Percentiles rank a stretch among this genome's conserved stretches.
These are phyloP conservation scores for Ectropis crepuscularia DNA, from an alignment of 2,888 invertebrate species.

Conservation along the genomic window DNA sequence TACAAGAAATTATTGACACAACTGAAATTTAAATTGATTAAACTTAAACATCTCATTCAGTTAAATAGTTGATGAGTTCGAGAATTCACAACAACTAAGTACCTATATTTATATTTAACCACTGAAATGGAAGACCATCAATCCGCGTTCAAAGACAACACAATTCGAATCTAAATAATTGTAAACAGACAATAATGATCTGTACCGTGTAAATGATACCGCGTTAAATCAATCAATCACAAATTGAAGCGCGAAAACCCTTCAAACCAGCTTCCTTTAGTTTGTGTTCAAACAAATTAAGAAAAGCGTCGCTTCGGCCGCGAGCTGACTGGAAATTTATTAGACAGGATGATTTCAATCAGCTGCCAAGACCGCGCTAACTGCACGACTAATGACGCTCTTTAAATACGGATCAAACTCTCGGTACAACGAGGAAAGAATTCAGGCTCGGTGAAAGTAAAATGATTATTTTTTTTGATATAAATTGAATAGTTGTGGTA, in stretches of 20 bases:
- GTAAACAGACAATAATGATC: neutral
- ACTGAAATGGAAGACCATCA: too few species aligned
- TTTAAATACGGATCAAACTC: slow-evolving; percentile 17
- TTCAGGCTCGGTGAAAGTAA: slow-evolving; percentile 2
- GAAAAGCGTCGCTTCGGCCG: slow-evolving; percentile 3
- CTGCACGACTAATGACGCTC: slow-evolving; percentile 17
- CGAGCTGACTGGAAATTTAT: slow-evolving; percentile 21
- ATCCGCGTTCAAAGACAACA: neutral
- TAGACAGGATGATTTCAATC: slow-evolving; percentile 28
- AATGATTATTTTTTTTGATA: too few species aligned
- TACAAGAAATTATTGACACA: neutral
- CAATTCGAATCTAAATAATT: neutral
- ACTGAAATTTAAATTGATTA: too few species aligned
- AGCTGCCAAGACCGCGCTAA: slow-evolving; percentile 26
- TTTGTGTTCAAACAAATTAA: slow-evolving; percentile 18
- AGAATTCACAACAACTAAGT: too few species aligned
- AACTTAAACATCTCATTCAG: too few species aligned
- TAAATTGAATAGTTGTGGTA: too few species aligned
- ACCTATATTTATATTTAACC: too few species aligned
- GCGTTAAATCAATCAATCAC: neutral
- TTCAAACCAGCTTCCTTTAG: slow-evolving; percentile 6
- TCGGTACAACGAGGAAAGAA: neutral
- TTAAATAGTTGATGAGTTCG: too few species aligned
- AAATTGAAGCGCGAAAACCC: neutral
- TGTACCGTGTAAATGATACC: too few species aligned